A percentile compares a stretch with the other conserved stretches of the same genome.
Conservation (phyloP, 1,140 invertebrate genomes). For the Coptotermes formosanus region DNA sequence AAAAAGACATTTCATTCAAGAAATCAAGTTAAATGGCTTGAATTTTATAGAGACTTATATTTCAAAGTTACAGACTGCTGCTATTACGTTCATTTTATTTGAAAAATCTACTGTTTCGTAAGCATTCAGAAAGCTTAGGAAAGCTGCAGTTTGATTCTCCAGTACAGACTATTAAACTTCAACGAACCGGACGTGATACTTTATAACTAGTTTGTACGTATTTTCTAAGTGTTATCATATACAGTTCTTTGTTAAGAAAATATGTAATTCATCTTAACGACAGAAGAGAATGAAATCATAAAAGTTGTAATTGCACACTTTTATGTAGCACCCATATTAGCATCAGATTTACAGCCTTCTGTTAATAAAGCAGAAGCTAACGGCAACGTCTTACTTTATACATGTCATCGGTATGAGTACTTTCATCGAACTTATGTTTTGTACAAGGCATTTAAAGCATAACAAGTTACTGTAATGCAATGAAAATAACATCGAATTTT, state of each 20-base stretch:
- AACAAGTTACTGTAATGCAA: too few species aligned
- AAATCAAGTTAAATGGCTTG: slow-evolving; percentile 17
- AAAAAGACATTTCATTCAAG: background rate
- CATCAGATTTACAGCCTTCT: too few species aligned
- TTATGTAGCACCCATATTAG: too few species aligned
- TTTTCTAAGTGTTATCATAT: background rate
- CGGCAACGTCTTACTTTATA: too few species aligned
- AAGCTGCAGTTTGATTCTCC: background rate
- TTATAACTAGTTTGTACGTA: background rate
- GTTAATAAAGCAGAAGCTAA: too few species aligned
- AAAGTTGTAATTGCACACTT: too few species aligned
- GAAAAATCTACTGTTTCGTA: background rate
- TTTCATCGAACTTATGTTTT: too few species aligned
- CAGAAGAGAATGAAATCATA: too few species aligned
- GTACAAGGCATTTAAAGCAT: too few species aligned
- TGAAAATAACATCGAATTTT: too few species aligned
- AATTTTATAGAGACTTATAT: slow-evolving; percentile 6
- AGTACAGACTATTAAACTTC: background rate
- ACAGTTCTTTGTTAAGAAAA: background rate
- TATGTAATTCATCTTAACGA: too few species aligned
- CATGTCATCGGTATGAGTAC: too few species aligned
- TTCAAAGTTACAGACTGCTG: background rate
- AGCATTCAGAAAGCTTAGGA: background rate
- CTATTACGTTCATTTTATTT: background rate
- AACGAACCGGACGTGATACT: background rate